phyloP scores from a whole-genome alignment of 2,113 vertebrate species.

The Charadrius vociferus region DNA sequence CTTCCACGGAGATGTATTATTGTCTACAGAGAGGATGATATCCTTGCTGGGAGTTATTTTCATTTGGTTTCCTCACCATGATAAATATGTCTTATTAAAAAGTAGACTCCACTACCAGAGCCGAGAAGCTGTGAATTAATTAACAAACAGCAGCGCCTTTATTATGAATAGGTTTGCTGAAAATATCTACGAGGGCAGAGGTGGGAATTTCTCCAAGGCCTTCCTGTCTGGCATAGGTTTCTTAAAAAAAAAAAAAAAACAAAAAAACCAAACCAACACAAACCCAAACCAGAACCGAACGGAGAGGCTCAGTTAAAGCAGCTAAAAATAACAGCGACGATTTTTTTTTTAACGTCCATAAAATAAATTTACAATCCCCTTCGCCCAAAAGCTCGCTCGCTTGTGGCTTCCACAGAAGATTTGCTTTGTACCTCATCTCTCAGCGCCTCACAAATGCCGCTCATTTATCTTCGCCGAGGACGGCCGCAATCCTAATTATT shows the following conservation, averaged over 20 bases:
- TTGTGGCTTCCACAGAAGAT: slow-evolving; percentile 56
- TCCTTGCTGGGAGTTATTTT: slow-evolving; percentile 8
- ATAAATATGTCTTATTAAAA: slow-evolving; percentile 65
- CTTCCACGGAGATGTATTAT: slow-evolving; percentile 19
- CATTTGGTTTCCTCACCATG: neutral
- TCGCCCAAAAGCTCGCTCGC: neutral
- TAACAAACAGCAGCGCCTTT: slow-evolving; percentile 25
- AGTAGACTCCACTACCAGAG: neutral
- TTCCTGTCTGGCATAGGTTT: neutral
- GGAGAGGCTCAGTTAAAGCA: neutral
- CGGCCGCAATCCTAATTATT: slow-evolving; percentile 91
- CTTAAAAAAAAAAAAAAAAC: neutral
- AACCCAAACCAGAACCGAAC: neutral
- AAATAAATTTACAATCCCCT: slow-evolving; percentile 46
- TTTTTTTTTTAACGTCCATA: neutral
- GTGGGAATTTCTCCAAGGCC: slow-evolving; percentile 51
- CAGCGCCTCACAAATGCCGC: slow-evolving; percentile 88
- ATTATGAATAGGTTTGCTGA: slow-evolving; percentile 18
- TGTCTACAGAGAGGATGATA: neutral
- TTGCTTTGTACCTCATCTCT: slow-evolving; percentile 78
- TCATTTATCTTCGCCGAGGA: slow-evolving; percentile 91
- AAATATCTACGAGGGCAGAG: slow-evolving; percentile 25
- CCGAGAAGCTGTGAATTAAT: slow-evolving; percentile 56
- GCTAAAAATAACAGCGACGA: slow-evolving; percentile 5
- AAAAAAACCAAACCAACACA: too few relatives aligned